Percentiles rank a stretch among this genome's conserved stretches.
Evolutionary conservation across 2,113 vertebrate genomes (phyloP).

Genomic region (Vanacampus margaritifer): DNA sequence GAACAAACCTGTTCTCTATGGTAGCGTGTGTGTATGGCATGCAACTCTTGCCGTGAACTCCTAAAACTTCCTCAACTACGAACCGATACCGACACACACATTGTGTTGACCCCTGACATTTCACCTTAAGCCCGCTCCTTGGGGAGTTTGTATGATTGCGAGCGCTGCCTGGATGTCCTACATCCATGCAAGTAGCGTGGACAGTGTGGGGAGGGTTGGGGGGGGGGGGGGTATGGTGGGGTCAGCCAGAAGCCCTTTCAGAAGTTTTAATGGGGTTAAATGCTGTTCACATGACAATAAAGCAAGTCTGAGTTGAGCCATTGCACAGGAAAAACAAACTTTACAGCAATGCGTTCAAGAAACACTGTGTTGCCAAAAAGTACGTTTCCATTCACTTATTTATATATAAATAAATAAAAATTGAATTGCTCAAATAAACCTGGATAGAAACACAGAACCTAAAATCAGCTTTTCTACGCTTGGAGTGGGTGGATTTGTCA

Average conservation of each 20-base stretch:
- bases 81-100: constrained; percentile 21
- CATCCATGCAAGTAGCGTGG: constrained; percentile 9
- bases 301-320: background rate
- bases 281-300: background rate
- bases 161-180: constrained; percentile 23
- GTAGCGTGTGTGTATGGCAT: constrained; percentile 24
- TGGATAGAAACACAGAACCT: too few species aligned
- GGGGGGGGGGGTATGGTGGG: background rate
- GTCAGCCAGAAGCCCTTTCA: background rate
- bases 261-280: constrained; percentile 2
- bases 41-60: constrained; percentile 26
- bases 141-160: constrained; percentile 37
- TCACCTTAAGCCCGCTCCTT: constrained; percentile 45
- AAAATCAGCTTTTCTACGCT: too few species aligned
- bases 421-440: too few species aligned
- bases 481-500: too few species aligned
- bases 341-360: background rate
- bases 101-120: constrained; percentile 38
- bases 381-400: too few species aligned
- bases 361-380: background rate
- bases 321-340: background rate
- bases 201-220: constrained; percentile 1
- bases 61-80: constrained; percentile 14
- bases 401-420: too few species aligned
- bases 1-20: constrained; percentile 9